A percentile compares a stretch with the other conserved stretches of the same genome.
Evolutionary conservation across 2,797 vertebrate species (phyloP).

Genomic region (Poeciliopsis gracilis): DNA sequence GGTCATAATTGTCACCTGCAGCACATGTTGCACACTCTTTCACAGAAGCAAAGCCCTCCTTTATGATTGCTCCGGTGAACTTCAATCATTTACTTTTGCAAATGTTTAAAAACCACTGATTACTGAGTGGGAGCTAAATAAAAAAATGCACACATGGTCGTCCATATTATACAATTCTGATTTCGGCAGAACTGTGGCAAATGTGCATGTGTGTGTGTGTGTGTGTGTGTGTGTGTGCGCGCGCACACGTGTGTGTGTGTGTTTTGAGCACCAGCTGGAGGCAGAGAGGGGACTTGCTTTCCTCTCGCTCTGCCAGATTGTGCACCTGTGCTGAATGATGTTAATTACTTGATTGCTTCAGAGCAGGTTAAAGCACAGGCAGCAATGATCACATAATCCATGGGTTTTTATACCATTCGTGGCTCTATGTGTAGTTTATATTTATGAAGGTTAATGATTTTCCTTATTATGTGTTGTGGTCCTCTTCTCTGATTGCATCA

Average conservation of each 20-base stretch:
- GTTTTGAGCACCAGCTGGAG: slow-evolving; percentile 59
- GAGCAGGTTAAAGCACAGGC: slow-evolving; percentile 59
- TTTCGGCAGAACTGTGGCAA: slow-evolving; percentile 29
- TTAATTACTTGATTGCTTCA: slow-evolving; percentile 63
- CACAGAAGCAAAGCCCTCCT: background rate
- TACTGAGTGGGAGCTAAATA: slow-evolving; percentile 25
- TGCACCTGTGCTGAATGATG: slow-evolving; percentile 62
- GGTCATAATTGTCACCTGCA: background rate
- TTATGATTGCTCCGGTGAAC: slow-evolving; percentile 8
- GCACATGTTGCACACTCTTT: background rate
- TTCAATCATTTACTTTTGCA: slow-evolving; percentile 15
- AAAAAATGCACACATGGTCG: slow-evolving; percentile 4
- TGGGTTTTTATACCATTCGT: background rate
- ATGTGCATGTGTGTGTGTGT: background rate
- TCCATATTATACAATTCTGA: slow-evolving; percentile 25
- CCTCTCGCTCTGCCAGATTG: slow-evolving; percentile 50
- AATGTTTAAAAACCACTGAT: slow-evolving; percentile 27
- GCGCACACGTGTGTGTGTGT: slow-evolving; percentile 4
- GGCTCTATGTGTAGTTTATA: slow-evolving; percentile 13
- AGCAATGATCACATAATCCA: slow-evolving; percentile 25
- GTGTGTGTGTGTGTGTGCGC: background rate
- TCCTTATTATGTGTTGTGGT: background rate
- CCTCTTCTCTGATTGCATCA: background rate
- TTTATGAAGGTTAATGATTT: slow-evolving; percentile 3
- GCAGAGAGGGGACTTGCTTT: slow-evolving; percentile 28